A percentile compares a stretch with the other conserved stretches of the same genome.
phyloP scores from a whole-genome alignment of 2,113 vertebrate species.

The Lepisosteus osseus region DNA sequence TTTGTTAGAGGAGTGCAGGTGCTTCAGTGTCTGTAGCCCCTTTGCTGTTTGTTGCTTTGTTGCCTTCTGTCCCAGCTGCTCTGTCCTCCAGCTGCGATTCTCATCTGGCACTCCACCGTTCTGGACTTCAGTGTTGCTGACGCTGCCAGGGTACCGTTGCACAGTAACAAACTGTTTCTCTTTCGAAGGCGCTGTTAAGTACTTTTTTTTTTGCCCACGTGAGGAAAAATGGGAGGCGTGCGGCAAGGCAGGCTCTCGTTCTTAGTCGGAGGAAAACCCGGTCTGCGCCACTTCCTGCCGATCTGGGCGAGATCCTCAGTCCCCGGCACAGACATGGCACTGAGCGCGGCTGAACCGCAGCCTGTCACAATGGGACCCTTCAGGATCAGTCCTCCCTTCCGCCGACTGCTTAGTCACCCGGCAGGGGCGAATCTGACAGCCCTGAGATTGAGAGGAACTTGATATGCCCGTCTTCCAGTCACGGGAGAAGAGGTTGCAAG shows the following conservation, averaged over 20 bases:
- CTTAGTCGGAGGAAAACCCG: constrained; percentile 29
- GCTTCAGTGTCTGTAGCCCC: too few relatives aligned
- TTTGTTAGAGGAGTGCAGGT: too few relatives aligned
- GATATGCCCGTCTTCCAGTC: neutral
- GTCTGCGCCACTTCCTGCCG: constrained; percentile 19
- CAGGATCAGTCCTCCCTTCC: neutral
- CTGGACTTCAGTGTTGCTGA: too few relatives aligned
- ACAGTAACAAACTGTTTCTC: neutral
- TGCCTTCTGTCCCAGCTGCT: neutral
- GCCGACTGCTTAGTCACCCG: neutral
- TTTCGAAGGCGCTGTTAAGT: constrained; percentile 3
- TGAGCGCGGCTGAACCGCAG: neutral
- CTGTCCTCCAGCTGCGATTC: neutral
- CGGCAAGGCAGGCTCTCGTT: constrained; percentile 24
- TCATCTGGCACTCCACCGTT: neutral
- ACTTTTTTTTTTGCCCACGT: constrained; percentile 7
- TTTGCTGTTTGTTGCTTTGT: neutral
- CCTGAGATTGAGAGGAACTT: neutral
- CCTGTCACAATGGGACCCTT: neutral
- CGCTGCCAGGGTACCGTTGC: neutral
- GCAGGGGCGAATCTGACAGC: neutral
- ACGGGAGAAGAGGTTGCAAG: neutral
- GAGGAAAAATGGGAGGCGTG: constrained; percentile 21
- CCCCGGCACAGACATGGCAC: neutral
- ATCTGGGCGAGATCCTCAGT: neutral